Evolutionary conservation across 2,797 vertebrate genomes (phyloP).

Genomic region (Oryzias sinensis): DNA sequence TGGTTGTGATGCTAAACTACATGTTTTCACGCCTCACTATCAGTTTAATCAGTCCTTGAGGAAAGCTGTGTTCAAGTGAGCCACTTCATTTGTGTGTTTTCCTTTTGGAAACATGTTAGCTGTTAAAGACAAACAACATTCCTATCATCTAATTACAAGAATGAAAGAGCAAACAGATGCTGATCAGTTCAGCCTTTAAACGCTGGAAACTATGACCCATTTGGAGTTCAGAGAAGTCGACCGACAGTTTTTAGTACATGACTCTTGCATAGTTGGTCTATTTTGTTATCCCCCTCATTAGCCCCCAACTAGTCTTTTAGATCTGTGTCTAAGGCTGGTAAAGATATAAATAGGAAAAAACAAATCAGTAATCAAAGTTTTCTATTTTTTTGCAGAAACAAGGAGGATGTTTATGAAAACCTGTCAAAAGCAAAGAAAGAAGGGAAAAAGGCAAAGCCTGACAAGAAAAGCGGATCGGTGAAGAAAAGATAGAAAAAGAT

Average conservation of each 20-base stretch:
- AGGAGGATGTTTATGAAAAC: conserved; percentile 90
- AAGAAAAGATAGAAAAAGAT: conserved; percentile 82
- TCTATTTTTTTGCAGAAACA: conserved; percentile 74
- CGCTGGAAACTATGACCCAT: conserved; percentile 39
- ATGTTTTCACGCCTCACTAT: no score
- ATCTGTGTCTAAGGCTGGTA: conserved; percentile 2
- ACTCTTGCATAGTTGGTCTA: conserved; percentile 18
- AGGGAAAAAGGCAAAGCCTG: conserved; percentile 82
- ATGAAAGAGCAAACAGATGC: conserved; percentile 9
- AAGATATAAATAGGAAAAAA: background rate
- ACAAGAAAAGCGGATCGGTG: conserved; percentile 86
- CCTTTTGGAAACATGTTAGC: no score
- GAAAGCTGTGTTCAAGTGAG: no score
- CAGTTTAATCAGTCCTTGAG: no score
- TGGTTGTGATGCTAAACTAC: no score
- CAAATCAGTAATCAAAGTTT: conserved; percentile 10
- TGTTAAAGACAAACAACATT: background rate
- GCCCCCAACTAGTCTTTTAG: background rate
- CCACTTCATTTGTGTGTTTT: conserved; percentile 5
- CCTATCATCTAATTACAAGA: conserved; percentile 36
- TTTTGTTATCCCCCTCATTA: conserved; percentile 10
- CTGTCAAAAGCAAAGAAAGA: conserved; percentile 85
- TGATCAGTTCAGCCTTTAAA: conserved; percentile 8
- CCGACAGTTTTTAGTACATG: conserved; percentile 37
- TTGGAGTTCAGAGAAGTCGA: conserved; percentile 21